Percentiles rank a stretch among this genome's conserved stretches.
phyloP scores from a whole-genome alignment of 2,113 vertebrate genomes.

The Sylvilagus bachmani region DNA sequence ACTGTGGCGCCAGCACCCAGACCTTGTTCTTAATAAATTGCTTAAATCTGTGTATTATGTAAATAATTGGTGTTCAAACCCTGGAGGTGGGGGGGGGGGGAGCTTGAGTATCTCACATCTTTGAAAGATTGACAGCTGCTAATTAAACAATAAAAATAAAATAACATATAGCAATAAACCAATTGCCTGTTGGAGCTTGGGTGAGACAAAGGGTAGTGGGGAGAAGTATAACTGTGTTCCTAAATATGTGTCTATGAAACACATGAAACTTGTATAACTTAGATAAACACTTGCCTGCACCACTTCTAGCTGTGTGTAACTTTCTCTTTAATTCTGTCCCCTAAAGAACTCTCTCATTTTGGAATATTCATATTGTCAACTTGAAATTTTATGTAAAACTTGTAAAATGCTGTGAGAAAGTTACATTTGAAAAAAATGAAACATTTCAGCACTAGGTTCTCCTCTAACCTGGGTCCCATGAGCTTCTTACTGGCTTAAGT shows the following conservation, averaged over 20 bases:
- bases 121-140: not conserved
- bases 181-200: no score
- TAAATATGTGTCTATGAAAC: no score
- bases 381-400: constrained; percentile 5
- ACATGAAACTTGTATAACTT: no score
- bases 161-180: no score
- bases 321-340: not conserved
- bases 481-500: not conserved
- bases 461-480: not conserved
- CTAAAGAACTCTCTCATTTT: not conserved
- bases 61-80: not conserved
- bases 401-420: not conserved
- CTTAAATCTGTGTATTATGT: not conserved
- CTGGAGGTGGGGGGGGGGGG: no score
- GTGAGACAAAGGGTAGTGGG: no score
- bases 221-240: no score
- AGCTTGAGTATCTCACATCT: not conserved
- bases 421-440: not conserved
- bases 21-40: not conserved
- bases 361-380: not conserved
- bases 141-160: not conserved
- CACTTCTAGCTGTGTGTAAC: not conserved
- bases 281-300: not conserved
- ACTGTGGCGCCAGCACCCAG: no score
- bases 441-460: not conserved